Conservation (phyloP, 1,140 invertebrate species). For the Meloidogyne floridensis region DNA sequence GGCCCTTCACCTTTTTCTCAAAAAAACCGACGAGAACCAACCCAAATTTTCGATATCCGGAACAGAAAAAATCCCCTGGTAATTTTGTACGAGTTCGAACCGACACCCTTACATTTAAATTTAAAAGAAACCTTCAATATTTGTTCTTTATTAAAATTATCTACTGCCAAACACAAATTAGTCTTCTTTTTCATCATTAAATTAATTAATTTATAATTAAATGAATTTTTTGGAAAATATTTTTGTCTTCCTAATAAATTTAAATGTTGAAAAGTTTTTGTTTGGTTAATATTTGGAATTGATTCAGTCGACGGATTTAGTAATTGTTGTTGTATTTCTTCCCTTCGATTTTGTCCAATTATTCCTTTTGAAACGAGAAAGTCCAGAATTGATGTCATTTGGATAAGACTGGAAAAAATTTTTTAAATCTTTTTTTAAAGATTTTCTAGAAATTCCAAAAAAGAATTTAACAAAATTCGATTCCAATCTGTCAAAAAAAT, state of each 20-base stretch:
- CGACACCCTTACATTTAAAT: not conserved
- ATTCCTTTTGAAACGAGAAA: conserved; percentile 50
- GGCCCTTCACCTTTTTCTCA: too few relatives aligned
- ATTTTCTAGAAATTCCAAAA: not conserved
- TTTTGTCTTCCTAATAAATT: conserved; percentile 13
- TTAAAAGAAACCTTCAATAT: conserved; percentile 40
- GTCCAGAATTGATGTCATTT: conserved; percentile 64
- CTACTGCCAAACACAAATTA: conserved; percentile 51
- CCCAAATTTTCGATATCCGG: too few relatives aligned
- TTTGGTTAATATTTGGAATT: conserved; percentile 2
- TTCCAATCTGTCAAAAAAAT: not conserved
- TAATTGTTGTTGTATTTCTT: conserved; percentile 36
- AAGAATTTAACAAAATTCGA: conserved; percentile 6
- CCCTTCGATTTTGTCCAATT: conserved; percentile 21
- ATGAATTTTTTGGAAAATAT: conserved; percentile 33
- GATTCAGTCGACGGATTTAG: conserved; percentile 50
- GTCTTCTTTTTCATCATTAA: conserved; percentile 47
- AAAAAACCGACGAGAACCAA: too few relatives aligned
- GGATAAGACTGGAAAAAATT: conserved; percentile 61
- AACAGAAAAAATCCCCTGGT: too few relatives aligned
- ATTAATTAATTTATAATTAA: conserved; percentile 45
- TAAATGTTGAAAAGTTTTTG: conserved; percentile 15
- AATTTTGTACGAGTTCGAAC: too few relatives aligned
- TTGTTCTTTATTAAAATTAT: conserved; percentile 30
- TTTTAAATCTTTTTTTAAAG: not conserved